Base-by-base conservation (phyloP, 2,113 vertebrate genomes). In the Pachyramphus minor region DNA sequence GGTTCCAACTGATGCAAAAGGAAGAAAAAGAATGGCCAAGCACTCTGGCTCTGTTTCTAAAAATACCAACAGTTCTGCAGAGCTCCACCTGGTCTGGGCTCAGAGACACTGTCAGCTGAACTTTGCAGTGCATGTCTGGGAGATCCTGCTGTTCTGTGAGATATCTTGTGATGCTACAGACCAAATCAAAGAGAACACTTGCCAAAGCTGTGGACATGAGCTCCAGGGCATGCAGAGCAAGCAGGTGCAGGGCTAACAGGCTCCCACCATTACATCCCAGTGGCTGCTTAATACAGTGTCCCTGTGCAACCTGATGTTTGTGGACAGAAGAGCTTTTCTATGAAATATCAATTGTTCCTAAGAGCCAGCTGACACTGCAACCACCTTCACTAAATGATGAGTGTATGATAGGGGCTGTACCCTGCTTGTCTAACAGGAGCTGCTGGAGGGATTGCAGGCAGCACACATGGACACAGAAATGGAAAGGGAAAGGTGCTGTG, bases 11-110 rank as follows among this genome's bases (percentile, higher is more conserved):
- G 27, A 41, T 76, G 62, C 18, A 92, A 87, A 84, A 88, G 30
- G 42, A 60, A 75, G 42, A 21, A 81, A 72, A 88, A 50, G 30
- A n/a, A 31, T 33, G 41, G 53, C 30, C 68, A 76, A 85, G 10
- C 28, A 25, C 75, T 86, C 89, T 64, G 66, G 27, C 20, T 69
- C 37, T 4, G 2, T 81, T 97, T 96, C 95, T 94, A 93, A 97
- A 98, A 97, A 97, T 91, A 97, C 30, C 33, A 4, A 8, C 18
- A 50, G 81, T 64, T 31, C 83, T 42, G 55, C 59, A 71, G 68
- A 68, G 67, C 84, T 97, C 93, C 83, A 69, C 64, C 90, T 96
- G 96, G 92, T 85, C 89, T 92, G 73, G 72, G 78, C 95, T 91
- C 89, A 83, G 96, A 93, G 89, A 62, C 56, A 66, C 39, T 22